Percentiles rank a stretch among this genome's conserved stretches.
These are phyloP conservation scores for Oryctolagus cuniculus DNA, from an alignment of 2,113 vertebrate species.

Conservation along the genomic window mOryCun1.1 NC_091439.1:28558001-28558500, in stretches of 20 bases:
- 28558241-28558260: background rate
- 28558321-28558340: background rate
- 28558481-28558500: background rate
- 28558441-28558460: background rate
- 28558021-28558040: too few relatives aligned
- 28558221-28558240: background rate
- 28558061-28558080: too few relatives aligned
- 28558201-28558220: background rate
- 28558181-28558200: too few relatives aligned
- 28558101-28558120: too few relatives aligned
- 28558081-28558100: too few relatives aligned
- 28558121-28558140: too few relatives aligned
- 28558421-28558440: background rate
- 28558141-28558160: too few relatives aligned
- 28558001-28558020: too few relatives aligned
- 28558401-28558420: background rate
- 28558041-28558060: too few relatives aligned
- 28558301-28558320: background rate
- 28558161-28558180: too few relatives aligned
- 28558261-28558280: background rate
- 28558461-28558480: background rate
- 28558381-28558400: conserved; percentile 4
- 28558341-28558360: background rate
- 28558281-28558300: background rate
- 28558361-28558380: background rate